These are phyloP conservation scores for Coleophora deauratella DNA, from an alignment of 2,888 invertebrate species.

Conservation along the genomic window DNA sequence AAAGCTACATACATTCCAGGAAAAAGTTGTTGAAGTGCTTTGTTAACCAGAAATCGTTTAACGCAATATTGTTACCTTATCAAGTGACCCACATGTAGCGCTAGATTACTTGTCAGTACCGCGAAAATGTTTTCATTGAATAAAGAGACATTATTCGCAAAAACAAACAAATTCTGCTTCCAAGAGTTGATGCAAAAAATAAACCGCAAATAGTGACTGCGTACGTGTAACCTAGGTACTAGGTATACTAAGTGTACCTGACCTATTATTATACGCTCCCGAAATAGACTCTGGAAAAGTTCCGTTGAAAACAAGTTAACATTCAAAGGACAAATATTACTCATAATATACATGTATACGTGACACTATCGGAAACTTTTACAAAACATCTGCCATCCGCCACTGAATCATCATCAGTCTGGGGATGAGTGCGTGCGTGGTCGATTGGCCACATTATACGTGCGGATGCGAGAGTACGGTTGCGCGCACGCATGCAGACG, in stretches of 20 bases:
- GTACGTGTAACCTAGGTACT: too few relatives aligned
- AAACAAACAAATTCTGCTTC: too few relatives aligned
- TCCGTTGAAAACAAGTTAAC: slow-evolving; percentile 10
- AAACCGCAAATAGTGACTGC: too few relatives aligned
- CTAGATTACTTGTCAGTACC: too few relatives aligned
- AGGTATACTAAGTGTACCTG: too few relatives aligned
- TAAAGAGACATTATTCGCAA: too few relatives aligned
- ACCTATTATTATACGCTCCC: too few relatives aligned
- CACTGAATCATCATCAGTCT: too few relatives aligned
- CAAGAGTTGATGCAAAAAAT: too few relatives aligned
- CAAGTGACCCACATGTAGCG: slow-evolving; percentile 24
- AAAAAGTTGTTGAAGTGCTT: slow-evolving; percentile 40
- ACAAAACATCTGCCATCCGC: slow-evolving; percentile 7
- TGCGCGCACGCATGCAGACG: not conserved
- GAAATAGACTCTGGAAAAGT: not conserved
- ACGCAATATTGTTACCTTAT: slow-evolving; percentile 19
- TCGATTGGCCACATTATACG: too few relatives aligned
- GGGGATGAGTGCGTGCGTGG: too few relatives aligned
- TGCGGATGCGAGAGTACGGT: not conserved
- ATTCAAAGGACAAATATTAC: not conserved
- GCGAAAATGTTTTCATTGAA: too few relatives aligned
- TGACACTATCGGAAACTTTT: slow-evolving; percentile 12
- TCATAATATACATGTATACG: slow-evolving; percentile 7
- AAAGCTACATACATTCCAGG: slow-evolving; percentile 40
- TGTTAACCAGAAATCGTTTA: slow-evolving; percentile 29